Conservation (phyloP, 2,113 vertebrate species). For the Psilopogon haemacephalus region DNA sequence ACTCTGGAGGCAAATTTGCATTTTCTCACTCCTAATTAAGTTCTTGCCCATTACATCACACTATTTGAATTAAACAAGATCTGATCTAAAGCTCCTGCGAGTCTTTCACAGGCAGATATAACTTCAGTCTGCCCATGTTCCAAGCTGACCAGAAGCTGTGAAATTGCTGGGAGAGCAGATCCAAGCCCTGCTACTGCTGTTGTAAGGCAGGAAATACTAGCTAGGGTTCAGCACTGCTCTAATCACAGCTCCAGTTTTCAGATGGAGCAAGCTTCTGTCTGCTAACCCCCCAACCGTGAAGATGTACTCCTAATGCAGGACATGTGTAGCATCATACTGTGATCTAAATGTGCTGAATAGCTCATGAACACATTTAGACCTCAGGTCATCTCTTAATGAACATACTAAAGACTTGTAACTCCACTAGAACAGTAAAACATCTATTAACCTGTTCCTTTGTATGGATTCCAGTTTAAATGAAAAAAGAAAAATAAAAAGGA, state of each 20-base stretch:
- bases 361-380: not conserved
- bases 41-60: not conserved
- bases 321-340: not conserved
- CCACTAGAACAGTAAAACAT: not conserved
- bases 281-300: fast-evolving
- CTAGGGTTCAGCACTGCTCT: not conserved
- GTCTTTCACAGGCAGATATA: not conserved
- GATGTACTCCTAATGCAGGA: not conserved
- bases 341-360: not conserved
- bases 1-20: not conserved
- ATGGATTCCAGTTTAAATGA: not conserved
- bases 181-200: not conserved
- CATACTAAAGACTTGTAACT: not conserved
- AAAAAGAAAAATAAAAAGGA: not conserved
- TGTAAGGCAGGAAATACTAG: not conserved
- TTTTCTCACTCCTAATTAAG: not conserved
- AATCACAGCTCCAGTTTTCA: not conserved
- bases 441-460: not conserved
- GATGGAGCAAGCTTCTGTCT: not conserved
- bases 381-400: not conserved
- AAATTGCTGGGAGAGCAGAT: not conserved
- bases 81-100: not conserved
- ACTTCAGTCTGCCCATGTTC: not conserved
- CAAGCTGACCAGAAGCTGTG: not conserved
- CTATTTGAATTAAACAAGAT: not conserved